phyloP scores from a whole-genome alignment of 2,113 vertebrate genomes.

The Tetrao urogallus region DNA sequence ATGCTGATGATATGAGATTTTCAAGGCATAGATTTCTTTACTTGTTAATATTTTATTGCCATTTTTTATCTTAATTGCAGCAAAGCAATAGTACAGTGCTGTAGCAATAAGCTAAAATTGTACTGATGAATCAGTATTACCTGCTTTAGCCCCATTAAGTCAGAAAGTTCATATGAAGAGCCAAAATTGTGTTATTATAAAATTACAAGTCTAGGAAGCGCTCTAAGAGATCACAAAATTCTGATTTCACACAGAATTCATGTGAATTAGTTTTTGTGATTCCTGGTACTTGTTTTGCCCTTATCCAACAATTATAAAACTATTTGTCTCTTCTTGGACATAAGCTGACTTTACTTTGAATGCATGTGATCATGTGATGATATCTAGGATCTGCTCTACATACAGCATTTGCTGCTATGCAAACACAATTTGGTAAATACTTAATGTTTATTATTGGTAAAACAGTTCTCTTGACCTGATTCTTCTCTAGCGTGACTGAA shows the following conservation, averaged over 20 bases:
- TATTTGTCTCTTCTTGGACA: neutral
- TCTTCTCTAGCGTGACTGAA: neutral
- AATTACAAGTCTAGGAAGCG: neutral
- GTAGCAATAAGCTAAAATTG: neutral
- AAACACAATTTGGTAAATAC: neutral
- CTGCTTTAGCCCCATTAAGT: neutral
- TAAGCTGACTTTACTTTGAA: neutral
- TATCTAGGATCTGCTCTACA: neutral
- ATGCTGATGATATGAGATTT: neutral
- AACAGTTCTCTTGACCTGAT: neutral
- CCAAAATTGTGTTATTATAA: neutral
- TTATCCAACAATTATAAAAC: neutral
- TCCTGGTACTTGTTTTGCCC: neutral
- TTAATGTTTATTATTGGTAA: neutral
- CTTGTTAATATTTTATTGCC: neutral
- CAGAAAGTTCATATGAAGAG: neutral
- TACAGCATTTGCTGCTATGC: neutral
- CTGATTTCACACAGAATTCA: rapidly evolving
- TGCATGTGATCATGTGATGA: neutral
- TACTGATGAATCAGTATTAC: neutral
- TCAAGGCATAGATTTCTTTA: neutral
- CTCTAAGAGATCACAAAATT: neutral
- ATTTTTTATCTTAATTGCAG: neutral
- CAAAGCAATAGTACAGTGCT: neutral
- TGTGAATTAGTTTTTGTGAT: neutral